phyloP scores from a whole-genome alignment of 2,888 invertebrate species.

The Campoplex nolae region DNA sequence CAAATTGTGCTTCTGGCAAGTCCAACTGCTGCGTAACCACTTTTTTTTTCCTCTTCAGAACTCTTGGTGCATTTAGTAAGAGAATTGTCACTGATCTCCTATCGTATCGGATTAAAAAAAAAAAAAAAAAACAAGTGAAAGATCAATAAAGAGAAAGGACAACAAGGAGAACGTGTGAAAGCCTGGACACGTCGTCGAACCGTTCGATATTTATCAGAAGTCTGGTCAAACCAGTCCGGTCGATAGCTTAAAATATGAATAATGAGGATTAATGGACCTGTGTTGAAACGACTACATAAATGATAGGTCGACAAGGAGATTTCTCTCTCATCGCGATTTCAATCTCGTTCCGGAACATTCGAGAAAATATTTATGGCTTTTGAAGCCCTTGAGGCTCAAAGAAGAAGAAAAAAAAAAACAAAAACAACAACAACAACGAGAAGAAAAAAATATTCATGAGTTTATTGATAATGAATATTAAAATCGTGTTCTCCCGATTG shows the following conservation, averaged over 20 bases:
- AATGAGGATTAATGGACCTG: slow-evolving; percentile 15
- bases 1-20: not conserved
- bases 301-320: not conserved
- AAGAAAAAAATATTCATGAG: not conserved
- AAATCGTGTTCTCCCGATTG: slow-evolving; percentile 33
- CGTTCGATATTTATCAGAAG: slow-evolving; percentile 22
- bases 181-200: not conserved
- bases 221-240: slow-evolving; percentile 34
- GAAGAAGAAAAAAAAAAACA: not conserved
- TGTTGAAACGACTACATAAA: slow-evolving; percentile 3
- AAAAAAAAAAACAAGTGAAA: not conserved
- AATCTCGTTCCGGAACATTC: slow-evolving; percentile 35
- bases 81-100: slow-evolving; percentile 4
- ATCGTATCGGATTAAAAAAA: not conserved
- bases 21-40: not conserved
- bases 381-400: not conserved
- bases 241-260: slow-evolving; percentile 11
- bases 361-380: not conserved
- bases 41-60: not conserved
- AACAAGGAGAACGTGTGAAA: slow-evolving; percentile 48
- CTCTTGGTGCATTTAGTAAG: not conserved
- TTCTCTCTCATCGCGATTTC: slow-evolving; percentile 29
- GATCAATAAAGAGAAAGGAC: slow-evolving; percentile 24
- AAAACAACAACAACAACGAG: not conserved
- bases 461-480: slow-evolving; percentile 7